Evolutionary conservation across 2,113 vertebrate genomes (phyloP), one percentile per base, ranked within the genome.

Genomic region (Coptodon bakossiorum): DNA sequence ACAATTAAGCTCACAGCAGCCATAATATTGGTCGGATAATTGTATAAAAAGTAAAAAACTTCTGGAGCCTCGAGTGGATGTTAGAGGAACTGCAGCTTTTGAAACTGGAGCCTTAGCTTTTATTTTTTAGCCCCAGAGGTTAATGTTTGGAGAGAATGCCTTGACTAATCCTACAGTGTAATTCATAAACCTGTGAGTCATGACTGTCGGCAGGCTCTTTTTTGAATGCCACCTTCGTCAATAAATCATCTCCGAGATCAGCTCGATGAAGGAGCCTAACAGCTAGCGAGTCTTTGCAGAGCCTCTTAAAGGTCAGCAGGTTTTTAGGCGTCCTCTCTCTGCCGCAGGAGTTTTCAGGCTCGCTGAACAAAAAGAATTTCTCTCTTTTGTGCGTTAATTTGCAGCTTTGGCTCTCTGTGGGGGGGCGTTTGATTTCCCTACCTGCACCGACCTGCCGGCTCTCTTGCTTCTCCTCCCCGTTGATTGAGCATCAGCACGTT

Each of bases 381-480:
- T 16, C 66, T 88, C 73, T 63, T 95, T 91, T 93, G 89, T 92
- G 80, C 68, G n/a, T 82, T 87, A 57, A 83, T 88, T 81, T 82
- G 84, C 29, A 34, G 13, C n/a, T 90, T 79, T 48, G 8, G 54
- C 17, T 68, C 81, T 7, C 71, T 43, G 78, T 10, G 85, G 84
- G 89, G 89, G 87, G 76, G 80, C 7, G 85, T 83, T 82, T 80
- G 57, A 86, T 71, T 86, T 84, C 82, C 79, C 27, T 87, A 88
- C 94, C 89, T 94, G 93, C 91, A 76, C 68, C 5, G 9, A 90
- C 93, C 90, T 92, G 92, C 87, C 9, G 1, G 27, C 53, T 78
- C 13, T 45, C 16, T 4, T 9, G 7, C 38, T 38, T 27, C 48
- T 31, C 59, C 13, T 34, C n/a, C 73, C 45, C 34, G 27, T 52